Evolutionary conservation across 2,797 vertebrate species (phyloP).

Genomic region (Orestias chungarensis): DNA sequence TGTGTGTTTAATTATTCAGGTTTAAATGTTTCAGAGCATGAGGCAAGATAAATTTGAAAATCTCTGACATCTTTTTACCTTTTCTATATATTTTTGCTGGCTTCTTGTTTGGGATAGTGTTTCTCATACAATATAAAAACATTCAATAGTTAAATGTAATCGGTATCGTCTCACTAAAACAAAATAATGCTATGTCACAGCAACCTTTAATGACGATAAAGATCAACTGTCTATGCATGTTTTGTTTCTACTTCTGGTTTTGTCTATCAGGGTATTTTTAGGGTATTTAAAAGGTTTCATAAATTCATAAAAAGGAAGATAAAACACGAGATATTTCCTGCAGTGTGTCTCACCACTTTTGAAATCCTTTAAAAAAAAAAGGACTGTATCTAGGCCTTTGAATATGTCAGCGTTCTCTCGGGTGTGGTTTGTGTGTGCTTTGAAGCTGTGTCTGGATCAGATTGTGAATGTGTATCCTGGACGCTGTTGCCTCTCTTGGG

Average conservation of each 20-base stretch:
- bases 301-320: conserved; percentile 43
- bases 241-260: not conserved
- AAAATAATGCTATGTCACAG: conserved; percentile 34
- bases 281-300: conserved; percentile 18
- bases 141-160: not conserved
- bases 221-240: conserved; percentile 1
- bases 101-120: not conserved
- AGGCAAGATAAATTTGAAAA: not conserved
- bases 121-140: not conserved
- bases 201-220: not conserved
- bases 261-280: conserved; percentile 41
- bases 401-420: conserved; percentile 7
- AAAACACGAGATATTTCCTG: conserved; percentile 18
- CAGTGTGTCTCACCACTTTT: conserved; percentile 14
- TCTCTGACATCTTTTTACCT: not conserved
- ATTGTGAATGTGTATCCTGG: conserved; percentile 6
- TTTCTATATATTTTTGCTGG: not conserved
- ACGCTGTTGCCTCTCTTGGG: conserved; percentile 2
- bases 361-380: conserved; percentile 21
- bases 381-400: conserved; percentile 21
- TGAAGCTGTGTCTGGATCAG: conserved; percentile 17
- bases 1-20: conserved; percentile 60
- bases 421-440: not conserved
- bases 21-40: conserved; percentile 24
- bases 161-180: not conserved